phyloP scores from a whole-genome alignment of 2,797 vertebrate genomes.

The Graptemys geographica region DNA sequence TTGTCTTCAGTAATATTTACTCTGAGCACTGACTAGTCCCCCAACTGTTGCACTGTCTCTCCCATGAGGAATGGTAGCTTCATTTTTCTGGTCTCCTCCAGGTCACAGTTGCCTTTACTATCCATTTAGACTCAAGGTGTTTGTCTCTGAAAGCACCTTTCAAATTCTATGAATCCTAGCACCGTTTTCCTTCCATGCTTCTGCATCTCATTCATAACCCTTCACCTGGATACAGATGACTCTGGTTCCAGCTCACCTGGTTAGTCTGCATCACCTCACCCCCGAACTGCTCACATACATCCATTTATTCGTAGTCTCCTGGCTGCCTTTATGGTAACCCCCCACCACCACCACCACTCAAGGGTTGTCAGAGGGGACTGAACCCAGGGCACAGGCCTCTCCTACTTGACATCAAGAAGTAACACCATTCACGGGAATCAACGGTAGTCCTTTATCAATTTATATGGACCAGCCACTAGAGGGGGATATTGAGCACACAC shows the following conservation, averaged over 20 bases:
- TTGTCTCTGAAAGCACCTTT: background rate
- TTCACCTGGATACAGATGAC: background rate
- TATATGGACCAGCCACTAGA: too few species aligned
- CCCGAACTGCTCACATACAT: background rate
- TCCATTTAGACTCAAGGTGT: accelerated
- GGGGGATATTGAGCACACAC: background rate
- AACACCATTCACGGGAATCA: accelerated
- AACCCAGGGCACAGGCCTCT: accelerated
- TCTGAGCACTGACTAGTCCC: background rate
- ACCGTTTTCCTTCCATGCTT: background rate
- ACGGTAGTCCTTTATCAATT: too few species aligned
- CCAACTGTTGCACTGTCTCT: background rate
- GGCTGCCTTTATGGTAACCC: background rate
- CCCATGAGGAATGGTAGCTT: background rate
- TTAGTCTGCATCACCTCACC: background rate
- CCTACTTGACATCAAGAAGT: background rate
- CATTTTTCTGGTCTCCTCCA: background rate
- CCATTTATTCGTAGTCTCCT: background rate
- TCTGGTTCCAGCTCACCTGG: background rate
- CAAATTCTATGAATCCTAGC: background rate
- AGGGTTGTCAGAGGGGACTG: background rate
- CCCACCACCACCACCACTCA: background rate
- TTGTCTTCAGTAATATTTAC: accelerated
- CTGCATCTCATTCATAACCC: background rate
- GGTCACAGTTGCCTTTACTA: background rate